Evolutionary conservation across 2,113 vertebrate species (phyloP).

Genomic region (Narcine bancroftii): DNA sequence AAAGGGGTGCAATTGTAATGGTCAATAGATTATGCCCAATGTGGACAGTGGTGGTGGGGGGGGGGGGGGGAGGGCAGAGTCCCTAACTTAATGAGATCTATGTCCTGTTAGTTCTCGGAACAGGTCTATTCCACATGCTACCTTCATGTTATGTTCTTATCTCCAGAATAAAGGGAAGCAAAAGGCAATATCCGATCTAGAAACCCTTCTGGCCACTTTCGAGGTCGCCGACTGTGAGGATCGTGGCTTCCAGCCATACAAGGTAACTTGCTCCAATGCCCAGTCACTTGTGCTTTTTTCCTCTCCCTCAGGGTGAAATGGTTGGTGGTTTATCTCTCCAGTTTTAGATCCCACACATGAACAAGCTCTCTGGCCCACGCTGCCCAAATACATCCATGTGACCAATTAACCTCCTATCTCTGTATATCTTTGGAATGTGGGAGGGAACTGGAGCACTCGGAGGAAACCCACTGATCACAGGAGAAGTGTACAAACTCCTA

Average conservation of each 20-base stretch:
- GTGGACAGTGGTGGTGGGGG: neutral
- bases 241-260: constrained; percentile 62
- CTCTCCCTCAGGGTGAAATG: no score
- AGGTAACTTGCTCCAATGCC: constrained; percentile 54
- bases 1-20: neutral
- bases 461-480: no score
- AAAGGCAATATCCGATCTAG: constrained; percentile 61
- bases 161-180: constrained; percentile 70
- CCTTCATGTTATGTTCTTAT: neutral
- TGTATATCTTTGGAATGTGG: no score
- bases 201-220: constrained; percentile 61
- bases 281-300: no score
- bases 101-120: no score
- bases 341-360: no score
- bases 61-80: neutral
- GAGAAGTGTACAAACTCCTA: no score
- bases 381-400: no score
- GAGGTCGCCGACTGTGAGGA: constrained; percentile 59
- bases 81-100: neutral
- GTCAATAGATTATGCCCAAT: neutral
- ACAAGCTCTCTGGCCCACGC: no score
- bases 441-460: no score
- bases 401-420: no score
- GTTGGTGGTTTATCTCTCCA: neutral
- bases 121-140: neutral